phyloP scores from a whole-genome alignment of 2,113 vertebrate genomes.

The zebrafish (Danio rerio) region DNA sequence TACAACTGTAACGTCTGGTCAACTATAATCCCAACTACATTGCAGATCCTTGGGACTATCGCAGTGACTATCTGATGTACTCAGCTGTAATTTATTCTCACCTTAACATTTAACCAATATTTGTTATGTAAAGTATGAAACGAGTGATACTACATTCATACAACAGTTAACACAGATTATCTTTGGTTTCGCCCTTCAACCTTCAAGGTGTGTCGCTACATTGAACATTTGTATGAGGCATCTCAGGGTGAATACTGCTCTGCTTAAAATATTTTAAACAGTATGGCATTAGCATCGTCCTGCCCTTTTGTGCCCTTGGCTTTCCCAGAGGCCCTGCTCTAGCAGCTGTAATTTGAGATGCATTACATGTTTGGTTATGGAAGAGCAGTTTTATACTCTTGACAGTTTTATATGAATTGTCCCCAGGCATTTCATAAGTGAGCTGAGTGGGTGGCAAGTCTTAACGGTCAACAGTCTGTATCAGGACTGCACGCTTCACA shows the following conservation, averaged over 20 bases:
- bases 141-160: too few species aligned
- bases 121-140: too few species aligned
- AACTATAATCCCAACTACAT: too few species aligned
- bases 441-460: constrained; percentile 36
- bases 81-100: too few species aligned
- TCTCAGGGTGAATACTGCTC: neutral
- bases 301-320: constrained; percentile 20
- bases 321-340: constrained; percentile 35
- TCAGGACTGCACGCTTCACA: constrained; percentile 9
- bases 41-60: too few species aligned
- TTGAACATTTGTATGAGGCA: neutral
- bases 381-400: constrained; percentile 35
- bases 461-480: constrained; percentile 25
- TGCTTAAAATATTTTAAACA: constrained; percentile 38
- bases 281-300: constrained; percentile 12
- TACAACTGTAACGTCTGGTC: too few species aligned
- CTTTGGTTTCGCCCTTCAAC: neutral
- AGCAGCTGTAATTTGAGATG: constrained; percentile 28
- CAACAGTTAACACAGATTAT: neutral
- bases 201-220: neutral
- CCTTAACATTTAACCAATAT: too few species aligned
- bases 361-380: constrained; percentile 25
- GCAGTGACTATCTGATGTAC: too few species aligned
- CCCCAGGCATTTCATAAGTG: constrained; percentile 47
- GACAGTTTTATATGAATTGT: constrained; percentile 35